Conservation (phyloP, 2,113 vertebrate species). For the Actinemys pallida region DNA sequence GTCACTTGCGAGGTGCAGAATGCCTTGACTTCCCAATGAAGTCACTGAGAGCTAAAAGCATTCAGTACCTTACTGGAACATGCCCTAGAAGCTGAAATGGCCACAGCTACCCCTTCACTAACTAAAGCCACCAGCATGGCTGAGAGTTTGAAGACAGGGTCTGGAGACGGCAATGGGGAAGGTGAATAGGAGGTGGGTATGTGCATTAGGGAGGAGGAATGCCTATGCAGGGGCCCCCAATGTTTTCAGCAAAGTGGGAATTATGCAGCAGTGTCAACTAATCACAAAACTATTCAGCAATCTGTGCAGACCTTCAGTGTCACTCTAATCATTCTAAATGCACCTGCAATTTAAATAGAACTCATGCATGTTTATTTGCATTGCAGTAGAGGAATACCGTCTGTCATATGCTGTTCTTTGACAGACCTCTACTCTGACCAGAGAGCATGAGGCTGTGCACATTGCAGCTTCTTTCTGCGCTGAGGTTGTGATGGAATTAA, state of each 20-base stretch:
- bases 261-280: not conserved
- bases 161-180: not conserved
- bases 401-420: fast-evolving
- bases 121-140: conserved; percentile 15
- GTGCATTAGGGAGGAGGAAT: fast-evolving
- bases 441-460: fast-evolving
- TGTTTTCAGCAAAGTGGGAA: not conserved
- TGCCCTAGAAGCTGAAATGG: not conserved
- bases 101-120: conserved; percentile 44
- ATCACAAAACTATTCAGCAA: not conserved
- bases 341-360: not conserved
- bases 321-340: not conserved
- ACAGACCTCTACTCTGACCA: not conserved
- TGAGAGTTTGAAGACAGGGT: not conserved
- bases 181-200: not conserved
- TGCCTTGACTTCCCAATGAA: not conserved
- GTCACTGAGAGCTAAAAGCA: not conserved
- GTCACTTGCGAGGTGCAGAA: not conserved
- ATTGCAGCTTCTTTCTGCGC: not conserved
- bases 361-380: not conserved
- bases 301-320: not conserved
- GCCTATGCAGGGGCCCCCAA: not conserved
- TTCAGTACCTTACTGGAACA: not conserved
- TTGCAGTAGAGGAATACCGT: not conserved
- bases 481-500: not conserved